phyloP scores from a whole-genome alignment of 2,113 vertebrate genomes.

The Colius striatus region DNA sequence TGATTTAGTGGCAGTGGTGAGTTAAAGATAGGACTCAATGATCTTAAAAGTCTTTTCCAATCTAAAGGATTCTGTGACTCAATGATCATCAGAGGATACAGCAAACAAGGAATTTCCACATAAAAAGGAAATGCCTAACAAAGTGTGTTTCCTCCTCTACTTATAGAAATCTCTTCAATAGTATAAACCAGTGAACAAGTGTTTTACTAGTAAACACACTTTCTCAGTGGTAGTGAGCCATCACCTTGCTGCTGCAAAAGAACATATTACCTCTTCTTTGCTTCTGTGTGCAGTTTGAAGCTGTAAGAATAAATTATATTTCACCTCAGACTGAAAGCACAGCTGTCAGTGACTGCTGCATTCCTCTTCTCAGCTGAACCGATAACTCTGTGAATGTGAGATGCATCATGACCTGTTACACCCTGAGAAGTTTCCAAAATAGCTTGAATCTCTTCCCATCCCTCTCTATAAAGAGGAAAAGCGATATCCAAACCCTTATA shows the following conservation, averaged over 20 bases:
- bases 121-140: background rate
- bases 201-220: background rate
- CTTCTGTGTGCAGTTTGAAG: background rate
- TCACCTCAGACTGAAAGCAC: background rate
- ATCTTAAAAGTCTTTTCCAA: no score
- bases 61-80: no score
- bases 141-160: background rate
- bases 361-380: background rate
- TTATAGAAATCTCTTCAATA: background rate
- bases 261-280: background rate
- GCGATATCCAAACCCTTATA: background rate
- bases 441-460: background rate
- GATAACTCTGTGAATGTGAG: background rate
- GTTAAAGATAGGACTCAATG: no score
- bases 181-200: background rate
- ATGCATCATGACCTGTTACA: background rate
- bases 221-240: background rate
- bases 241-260: background rate
- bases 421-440: background rate
- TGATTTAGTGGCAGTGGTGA: no score
- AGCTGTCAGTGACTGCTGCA: background rate
- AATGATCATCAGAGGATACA: background rate
- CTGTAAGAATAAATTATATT: background rate
- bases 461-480: background rate
- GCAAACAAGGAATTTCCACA: background rate